phyloP scores from a whole-genome alignment of 2,797 vertebrate species.

The Lagocephalus sceleratus region DNA sequence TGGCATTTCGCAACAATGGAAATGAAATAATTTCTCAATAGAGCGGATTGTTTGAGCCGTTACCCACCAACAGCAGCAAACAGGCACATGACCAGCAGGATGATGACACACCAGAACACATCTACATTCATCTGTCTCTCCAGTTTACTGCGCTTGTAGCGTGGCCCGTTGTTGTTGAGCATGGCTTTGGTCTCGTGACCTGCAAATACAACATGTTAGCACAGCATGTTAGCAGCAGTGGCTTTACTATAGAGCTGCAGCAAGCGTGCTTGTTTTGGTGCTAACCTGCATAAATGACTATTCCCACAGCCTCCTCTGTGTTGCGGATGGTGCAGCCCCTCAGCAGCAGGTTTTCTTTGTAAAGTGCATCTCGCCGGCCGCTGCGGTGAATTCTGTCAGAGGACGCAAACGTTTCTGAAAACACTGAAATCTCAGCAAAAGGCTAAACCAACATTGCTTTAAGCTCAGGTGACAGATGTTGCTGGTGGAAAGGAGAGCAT shows the following conservation, averaged over 20 bases:
- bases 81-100: constrained; percentile 92
- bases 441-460: constrained; percentile 12
- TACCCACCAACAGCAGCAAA: constrained; percentile 90
- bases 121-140: constrained; percentile 95
- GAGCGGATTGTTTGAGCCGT: no score
- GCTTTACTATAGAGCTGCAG: background rate
- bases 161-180: constrained; percentile 95
- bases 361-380: constrained; percentile 87
- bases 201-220: constrained; percentile 50
- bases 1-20: background rate
- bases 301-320: constrained; percentile 92
- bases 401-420: background rate
- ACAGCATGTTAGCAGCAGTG: constrained; percentile 3
- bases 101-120: constrained; percentile 96
- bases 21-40: background rate
- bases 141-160: constrained; percentile 96
- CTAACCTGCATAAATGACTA: constrained; percentile 94
- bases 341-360: constrained; percentile 93
- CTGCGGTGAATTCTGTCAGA: constrained; percentile 72
- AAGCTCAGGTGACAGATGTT: constrained; percentile 15
- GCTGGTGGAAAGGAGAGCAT: constrained; percentile 5
- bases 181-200: constrained; percentile 98
- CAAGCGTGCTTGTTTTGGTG: background rate
- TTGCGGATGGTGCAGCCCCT: constrained; percentile 95
- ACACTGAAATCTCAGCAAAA: background rate